A percentile compares a stretch with the other conserved stretches of the same genome.
Conservation (phyloP, 2,888 invertebrate genomes). For the Rambutsinella grinnellia region DNA sequence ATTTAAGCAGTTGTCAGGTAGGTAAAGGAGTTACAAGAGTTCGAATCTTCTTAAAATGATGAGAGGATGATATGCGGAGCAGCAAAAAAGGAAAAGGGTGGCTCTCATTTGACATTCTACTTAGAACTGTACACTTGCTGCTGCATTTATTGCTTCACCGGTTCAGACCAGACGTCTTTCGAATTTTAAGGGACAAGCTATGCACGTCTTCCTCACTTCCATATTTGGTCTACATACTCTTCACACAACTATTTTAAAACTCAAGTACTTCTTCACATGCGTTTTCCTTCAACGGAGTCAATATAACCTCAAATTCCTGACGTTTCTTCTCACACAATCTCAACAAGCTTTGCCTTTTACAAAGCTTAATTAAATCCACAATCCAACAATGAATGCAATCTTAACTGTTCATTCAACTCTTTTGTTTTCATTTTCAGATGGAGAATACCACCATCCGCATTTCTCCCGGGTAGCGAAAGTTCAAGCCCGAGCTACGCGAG, state of each 20-base stretch:
- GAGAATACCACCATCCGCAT: conserved; percentile 7
- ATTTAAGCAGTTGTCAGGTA: too few relatives aligned
- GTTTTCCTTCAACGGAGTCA: background rate
- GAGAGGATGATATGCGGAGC: too few relatives aligned
- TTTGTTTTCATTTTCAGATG: conserved; percentile 22
- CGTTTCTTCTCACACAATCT: too few relatives aligned
- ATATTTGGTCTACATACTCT: background rate
- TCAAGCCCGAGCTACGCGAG: conserved; percentile 35
- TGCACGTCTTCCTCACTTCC: background rate
- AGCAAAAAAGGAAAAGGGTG: background rate
- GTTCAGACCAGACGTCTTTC: background rate
- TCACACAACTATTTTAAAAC: background rate
- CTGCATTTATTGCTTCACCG: background rate
- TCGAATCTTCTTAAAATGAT: too few relatives aligned
- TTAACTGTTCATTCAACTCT: background rate
- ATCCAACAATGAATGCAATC: background rate
- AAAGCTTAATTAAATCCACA: background rate
- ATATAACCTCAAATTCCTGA: too few relatives aligned
- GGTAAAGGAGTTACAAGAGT: too few relatives aligned
- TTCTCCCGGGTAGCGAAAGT: conserved; percentile 26
- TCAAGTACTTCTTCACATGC: background rate
- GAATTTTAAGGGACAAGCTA: background rate
- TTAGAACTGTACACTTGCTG: background rate
- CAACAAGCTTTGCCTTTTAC: too few relatives aligned
- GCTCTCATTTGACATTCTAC: background rate